phyloP scores from a whole-genome alignment of 1,140 invertebrate species.

The Drosophila malerkotliana region DNA sequence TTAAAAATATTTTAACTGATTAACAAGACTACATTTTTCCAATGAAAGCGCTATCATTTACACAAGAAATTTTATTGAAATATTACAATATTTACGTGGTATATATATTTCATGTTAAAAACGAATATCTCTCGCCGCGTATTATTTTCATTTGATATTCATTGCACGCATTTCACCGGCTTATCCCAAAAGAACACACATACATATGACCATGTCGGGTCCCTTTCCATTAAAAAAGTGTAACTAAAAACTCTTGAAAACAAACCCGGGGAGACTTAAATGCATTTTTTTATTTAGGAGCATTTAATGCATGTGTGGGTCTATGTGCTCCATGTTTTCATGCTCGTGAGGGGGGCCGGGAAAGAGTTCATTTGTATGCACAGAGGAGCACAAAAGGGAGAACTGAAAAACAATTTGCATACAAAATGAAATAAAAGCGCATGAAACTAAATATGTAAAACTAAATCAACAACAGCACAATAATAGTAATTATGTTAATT shows the following conservation, averaged over 20 bases:
- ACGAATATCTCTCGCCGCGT: neutral
- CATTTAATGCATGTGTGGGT: conserved; percentile 2
- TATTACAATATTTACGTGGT: neutral
- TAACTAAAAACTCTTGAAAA: conserved; percentile 22
- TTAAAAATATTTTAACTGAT: too few species aligned
- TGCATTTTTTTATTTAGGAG: conserved; percentile 21
- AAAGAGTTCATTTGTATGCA: conserved; percentile 41
- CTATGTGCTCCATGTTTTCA: neutral
- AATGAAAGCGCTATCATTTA: neutral
- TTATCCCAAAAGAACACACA: conserved; percentile 6
- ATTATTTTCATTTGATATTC: conserved; percentile 31
- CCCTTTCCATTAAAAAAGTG: conserved; percentile 17
- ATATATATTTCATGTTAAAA: neutral
- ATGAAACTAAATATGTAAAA: conserved; percentile 67
- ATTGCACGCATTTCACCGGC: conserved; percentile 32
- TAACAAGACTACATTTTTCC: neutral
- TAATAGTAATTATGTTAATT: conserved; percentile 82
- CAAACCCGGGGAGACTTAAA: conserved; percentile 7
- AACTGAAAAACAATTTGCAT: conserved; percentile 74
- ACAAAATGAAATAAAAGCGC: conserved; percentile 58
- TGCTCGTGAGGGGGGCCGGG: neutral
- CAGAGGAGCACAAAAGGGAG: conserved; percentile 16
- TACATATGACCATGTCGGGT: neutral
- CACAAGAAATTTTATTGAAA: neutral
- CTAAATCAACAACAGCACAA: conserved; percentile 75